Conservation (phyloP, 2,888 invertebrate species). For the Oscheius myriophilus region DNA sequence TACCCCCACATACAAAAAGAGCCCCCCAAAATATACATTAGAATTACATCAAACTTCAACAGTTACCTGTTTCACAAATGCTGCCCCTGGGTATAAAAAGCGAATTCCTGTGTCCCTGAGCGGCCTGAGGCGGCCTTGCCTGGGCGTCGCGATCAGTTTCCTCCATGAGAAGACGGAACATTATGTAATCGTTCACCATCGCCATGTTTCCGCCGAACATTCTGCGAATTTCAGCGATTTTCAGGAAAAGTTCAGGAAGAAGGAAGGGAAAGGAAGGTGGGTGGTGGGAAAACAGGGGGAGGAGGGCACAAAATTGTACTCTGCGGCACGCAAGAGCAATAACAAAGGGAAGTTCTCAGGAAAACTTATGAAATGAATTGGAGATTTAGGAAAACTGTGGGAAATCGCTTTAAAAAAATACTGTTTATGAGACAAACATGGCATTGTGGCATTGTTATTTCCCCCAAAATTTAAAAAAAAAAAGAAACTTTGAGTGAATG, state of each 20-base stretch:
- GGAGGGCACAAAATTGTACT: neutral
- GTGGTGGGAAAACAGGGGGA: no score
- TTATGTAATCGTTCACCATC: slow-evolving; percentile 60
- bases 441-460: no score
- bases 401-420: no score
- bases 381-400: no score
- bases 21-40: no score
- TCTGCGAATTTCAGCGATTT: neutral
- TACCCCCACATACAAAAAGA: no score
- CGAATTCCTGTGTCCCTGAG: slow-evolving; percentile 30
- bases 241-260: neutral
- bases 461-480: no score
- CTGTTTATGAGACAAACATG: no score
- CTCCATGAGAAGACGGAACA: slow-evolving; percentile 62
- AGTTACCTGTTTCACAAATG: slow-evolving; percentile 20
- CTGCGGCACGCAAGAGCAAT: neutral
- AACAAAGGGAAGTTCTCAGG: neutral
- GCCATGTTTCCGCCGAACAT: slow-evolving; percentile 52
- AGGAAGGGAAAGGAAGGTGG: neutral
- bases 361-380: neutral
- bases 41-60: no score
- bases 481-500: no score
- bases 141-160: slow-evolving; percentile 41
- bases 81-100: slow-evolving; percentile 26
- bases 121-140: slow-evolving; percentile 17